Conservation (phyloP, 2,797 vertebrate species). For the Galaxias olidus region DNA sequence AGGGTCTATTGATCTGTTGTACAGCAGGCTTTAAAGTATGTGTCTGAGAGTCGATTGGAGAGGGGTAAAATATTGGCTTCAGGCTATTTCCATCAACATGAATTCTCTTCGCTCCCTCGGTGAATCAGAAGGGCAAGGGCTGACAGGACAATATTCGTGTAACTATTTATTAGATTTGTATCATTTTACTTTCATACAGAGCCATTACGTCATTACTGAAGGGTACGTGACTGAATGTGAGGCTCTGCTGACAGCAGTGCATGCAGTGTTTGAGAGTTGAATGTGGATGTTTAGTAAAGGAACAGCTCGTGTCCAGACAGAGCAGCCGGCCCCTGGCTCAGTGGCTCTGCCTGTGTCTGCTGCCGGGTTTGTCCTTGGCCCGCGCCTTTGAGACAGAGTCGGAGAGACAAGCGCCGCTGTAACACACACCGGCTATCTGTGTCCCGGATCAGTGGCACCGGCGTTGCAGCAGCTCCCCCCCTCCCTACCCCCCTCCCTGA, state of each 20-base stretch:
- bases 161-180: too few relatives aligned
- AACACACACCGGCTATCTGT: constrained; percentile 65
- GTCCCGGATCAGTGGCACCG: constrained; percentile 53
- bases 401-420: constrained; percentile 39
- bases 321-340: constrained; percentile 11
- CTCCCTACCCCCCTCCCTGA: not conserved
- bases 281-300: too few relatives aligned
- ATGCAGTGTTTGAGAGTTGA: too few relatives aligned
- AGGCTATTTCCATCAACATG: not conserved
- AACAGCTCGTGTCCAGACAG: not conserved
- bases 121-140: not conserved
- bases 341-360: constrained; percentile 9
- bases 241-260: too few relatives aligned
- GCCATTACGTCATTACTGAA: too few relatives aligned
- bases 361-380: constrained; percentile 58
- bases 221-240: too few relatives aligned
- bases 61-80: not conserved
- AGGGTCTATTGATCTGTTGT: constrained; percentile 7
- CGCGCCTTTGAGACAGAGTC: constrained; percentile 48
- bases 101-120: not conserved
- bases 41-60: not conserved
- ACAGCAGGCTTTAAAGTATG: not conserved
- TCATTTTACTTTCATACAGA: too few relatives aligned
- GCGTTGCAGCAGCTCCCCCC: not conserved
- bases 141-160: not conserved